These are phyloP conservation scores for Chrysogorgia sp. DNA, from an alignment of 92 coral and sea anemone genomes.

Conservation along the genomic window DNA sequence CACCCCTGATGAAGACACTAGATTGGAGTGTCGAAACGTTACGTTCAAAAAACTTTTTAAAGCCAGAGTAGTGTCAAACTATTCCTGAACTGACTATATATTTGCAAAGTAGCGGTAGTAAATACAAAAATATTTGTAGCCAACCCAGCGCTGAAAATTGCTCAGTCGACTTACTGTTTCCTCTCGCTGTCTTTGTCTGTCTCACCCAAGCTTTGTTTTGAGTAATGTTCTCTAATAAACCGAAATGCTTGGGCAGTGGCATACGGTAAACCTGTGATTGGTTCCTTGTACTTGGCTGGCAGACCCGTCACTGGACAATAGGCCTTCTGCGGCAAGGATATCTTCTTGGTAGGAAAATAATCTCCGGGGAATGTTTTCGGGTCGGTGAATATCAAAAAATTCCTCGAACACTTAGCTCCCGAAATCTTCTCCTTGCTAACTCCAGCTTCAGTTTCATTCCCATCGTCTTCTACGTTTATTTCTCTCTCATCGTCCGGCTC, in stretches of 20 bases:
- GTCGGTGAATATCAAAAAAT: conserved; percentile 92
- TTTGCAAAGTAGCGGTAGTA: too few relatives aligned
- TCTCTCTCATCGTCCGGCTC: conserved; percentile 75
- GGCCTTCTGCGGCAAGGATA: conserved; percentile 74
- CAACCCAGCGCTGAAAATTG: too few relatives aligned
- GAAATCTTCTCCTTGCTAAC: conserved; percentile 37
- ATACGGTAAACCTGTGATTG: conserved; percentile 85
- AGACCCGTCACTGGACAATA: conserved; percentile 95
- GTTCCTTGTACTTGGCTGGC: conserved; percentile 83
- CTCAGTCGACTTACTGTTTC: not conserved
- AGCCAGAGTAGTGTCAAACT: too few relatives aligned
- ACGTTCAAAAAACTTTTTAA: too few relatives aligned
- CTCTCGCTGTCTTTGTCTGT: not conserved
- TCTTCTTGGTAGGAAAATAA: conserved; percentile 83
- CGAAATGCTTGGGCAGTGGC: conserved; percentile 86
- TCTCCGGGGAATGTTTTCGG: conserved; percentile 86
- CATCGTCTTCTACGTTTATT: conserved; percentile 74
- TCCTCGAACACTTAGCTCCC: conserved; percentile 74
- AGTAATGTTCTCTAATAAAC: conserved; percentile 87
- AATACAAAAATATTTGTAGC: too few relatives aligned
- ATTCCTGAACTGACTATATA: too few relatives aligned
- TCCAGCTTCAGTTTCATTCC: conserved; percentile 58
- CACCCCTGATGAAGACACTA: too few relatives aligned
- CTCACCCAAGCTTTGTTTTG: conserved; percentile 55
- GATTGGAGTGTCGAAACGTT: too few relatives aligned